These are phyloP conservation scores for Calidris pygmaea DNA, from an alignment of 2,113 vertebrate genomes.

Conservation along the genomic window DNA sequence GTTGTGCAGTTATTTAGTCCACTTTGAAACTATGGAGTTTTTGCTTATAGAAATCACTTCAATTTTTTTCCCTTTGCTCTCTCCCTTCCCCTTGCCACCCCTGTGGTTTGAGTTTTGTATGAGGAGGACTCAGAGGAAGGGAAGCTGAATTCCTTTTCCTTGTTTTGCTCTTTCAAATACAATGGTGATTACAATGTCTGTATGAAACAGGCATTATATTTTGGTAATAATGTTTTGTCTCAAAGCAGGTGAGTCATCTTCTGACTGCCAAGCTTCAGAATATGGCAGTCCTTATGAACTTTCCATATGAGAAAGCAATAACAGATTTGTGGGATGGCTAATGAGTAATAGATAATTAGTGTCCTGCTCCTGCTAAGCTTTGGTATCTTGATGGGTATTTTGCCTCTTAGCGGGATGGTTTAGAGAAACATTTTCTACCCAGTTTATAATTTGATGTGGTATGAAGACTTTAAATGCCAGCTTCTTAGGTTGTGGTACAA, in stretches of 20 bases:
- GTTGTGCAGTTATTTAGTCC: background rate
- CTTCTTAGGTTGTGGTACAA: accelerated
- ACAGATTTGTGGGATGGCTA: background rate
- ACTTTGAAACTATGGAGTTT: background rate
- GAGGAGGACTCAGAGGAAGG: slow-evolving; percentile 49
- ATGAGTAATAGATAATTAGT: background rate
- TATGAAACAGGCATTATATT: slow-evolving; percentile 10
- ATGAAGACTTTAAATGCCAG: background rate
- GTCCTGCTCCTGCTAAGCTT: background rate
- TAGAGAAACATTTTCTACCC: background rate
- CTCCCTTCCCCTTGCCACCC: slow-evolving; percentile 20
- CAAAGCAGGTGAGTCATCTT: slow-evolving; percentile 34
- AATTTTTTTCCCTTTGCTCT: background rate
- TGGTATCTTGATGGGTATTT: slow-evolving; percentile 3
- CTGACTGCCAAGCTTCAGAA: background rate
- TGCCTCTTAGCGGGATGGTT: background rate
- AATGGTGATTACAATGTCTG: slow-evolving; percentile 41
- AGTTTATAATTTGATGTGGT: background rate
- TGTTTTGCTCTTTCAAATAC: slow-evolving; percentile 49
- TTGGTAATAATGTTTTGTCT: slow-evolving; percentile 35
- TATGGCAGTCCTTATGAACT: background rate
- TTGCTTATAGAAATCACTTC: background rate
- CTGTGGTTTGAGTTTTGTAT: slow-evolving; percentile 57
- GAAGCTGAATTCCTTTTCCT: slow-evolving; percentile 59
- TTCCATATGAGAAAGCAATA: slow-evolving; percentile 13